Base-by-base conservation (phyloP, 2,113 vertebrate species). In the Galeopterus variegatus region DNA sequence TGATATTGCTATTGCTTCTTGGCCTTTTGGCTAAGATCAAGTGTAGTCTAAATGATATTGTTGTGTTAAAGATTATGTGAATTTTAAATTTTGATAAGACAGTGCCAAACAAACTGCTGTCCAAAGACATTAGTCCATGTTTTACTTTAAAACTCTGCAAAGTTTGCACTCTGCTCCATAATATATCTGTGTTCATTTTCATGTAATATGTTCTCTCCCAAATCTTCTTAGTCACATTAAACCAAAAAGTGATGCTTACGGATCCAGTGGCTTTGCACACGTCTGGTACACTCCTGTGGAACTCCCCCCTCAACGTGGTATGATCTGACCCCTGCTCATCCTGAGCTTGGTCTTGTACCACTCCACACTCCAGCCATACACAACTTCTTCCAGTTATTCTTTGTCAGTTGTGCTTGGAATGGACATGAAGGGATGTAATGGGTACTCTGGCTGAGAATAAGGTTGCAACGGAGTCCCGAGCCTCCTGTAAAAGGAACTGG, bases 91-190 rank as follows among this genome's bases (percentile, higher is more conserved):
- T 94, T 87, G n/a, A 75, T 45, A 64, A 83, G 69, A 52, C 19
- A 52, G 48, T 77, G 41, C 48, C 83, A 88, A 85, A 86, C 41
- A 84, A 85, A 86, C 41, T 76, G 70, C n/a, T 96, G 87, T 95
- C 90, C 28, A 88, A 93, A 96, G 90, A 73, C 67, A 33, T 45
- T 67, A 81, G 36, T 87, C 23, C 58, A 65, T 76, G 58, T 65
- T 93, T 82, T 82, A 93, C 88, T 95, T 93, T 76, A 89, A 92
- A 92, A 85, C 9, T 56, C 64, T 21, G 33, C 24, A 67, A 87
- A 92, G 18, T 90, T 60, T 93, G 33, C 50, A 64, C 70, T 89
- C 60, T 92, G 28, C 41, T 88, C 45, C 23, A 23, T 41, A 87
- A 77, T 72, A 7, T 72, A 81, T 81, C 77, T 92, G 3, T 81